Evolutionary conservation across 2,113 vertebrate species (phyloP).

Genomic region (Plecturocebus donacophilus): DNA sequence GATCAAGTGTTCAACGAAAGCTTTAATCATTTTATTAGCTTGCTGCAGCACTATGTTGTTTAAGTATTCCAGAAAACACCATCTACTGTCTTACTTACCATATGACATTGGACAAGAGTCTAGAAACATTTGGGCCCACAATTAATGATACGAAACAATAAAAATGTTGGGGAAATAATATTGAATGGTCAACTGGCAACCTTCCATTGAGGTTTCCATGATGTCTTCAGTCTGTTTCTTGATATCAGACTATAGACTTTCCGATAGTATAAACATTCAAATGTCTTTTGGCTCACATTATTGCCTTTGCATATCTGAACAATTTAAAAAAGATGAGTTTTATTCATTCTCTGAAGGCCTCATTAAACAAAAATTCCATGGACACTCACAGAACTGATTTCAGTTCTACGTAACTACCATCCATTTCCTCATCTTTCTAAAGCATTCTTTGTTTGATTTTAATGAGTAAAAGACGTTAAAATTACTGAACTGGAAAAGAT

Average conservation of each 20-base stretch:
- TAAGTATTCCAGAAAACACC: background rate
- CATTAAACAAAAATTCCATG: background rate
- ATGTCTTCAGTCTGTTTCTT: background rate
- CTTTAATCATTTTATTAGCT: background rate
- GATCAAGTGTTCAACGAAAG: background rate
- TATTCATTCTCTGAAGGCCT: background rate
- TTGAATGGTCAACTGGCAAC: background rate
- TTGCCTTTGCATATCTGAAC: background rate
- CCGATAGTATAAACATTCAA: background rate
- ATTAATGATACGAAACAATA: background rate
- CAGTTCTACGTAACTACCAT: background rate
- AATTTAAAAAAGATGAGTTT: background rate
- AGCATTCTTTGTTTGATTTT: background rate
- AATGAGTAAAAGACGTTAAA: background rate
- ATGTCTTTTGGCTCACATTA: background rate
- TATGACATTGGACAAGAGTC: background rate
- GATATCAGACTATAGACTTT: background rate
- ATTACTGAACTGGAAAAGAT: background rate
- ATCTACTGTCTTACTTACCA: background rate
- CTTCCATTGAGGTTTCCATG: background rate
- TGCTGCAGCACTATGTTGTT: background rate
- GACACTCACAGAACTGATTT: background rate
- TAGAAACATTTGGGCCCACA: background rate
- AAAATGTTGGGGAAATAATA: background rate
- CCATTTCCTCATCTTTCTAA: background rate